A percentile compares a stretch with the other conserved stretches of the same genome.
These are phyloP conservation scores for Cyrtodaria siliqua DNA, from an alignment of 2,888 invertebrate species.

Conservation along the genomic window DNA sequence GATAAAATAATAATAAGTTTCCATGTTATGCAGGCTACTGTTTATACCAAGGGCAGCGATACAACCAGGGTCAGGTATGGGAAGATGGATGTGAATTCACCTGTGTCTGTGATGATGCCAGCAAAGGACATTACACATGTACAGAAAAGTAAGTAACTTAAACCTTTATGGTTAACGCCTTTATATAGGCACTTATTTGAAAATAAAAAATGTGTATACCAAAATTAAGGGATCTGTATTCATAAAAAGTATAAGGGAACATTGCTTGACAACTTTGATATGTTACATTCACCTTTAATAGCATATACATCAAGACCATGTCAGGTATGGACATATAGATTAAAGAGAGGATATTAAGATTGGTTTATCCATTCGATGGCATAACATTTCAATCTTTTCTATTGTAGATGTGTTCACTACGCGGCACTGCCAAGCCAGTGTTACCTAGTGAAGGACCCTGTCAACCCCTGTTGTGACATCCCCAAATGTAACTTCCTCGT, in stretches of 20 bases:
- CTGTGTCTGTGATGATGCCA: slow-evolving; percentile 75
- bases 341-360: too few relatives aligned
- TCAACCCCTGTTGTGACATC: slow-evolving; percentile 73
- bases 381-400: too few relatives aligned
- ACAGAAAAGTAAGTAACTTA: slow-evolving; percentile 75
- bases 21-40: slow-evolving; percentile 62
- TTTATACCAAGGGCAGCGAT: slow-evolving; percentile 65
- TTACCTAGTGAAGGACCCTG: slow-evolving; percentile 67
- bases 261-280: too few relatives aligned
- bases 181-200: too few relatives aligned
- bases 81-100: slow-evolving; percentile 73
- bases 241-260: too few relatives aligned
- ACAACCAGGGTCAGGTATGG: slow-evolving; percentile 71
- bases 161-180: too few relatives aligned
- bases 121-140: slow-evolving; percentile 71
- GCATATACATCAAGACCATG: too few relatives aligned
- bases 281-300: too few relatives aligned
- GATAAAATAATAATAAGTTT: not conserved
- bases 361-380: too few relatives aligned
- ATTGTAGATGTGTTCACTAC: slow-evolving; percentile 70
- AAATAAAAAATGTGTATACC: too few relatives aligned
- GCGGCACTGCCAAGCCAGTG: slow-evolving; percentile 70
- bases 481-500: slow-evolving; percentile 73
- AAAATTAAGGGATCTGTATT: too few relatives aligned
- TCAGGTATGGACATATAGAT: too few relatives aligned